Evolutionary conservation across 2,888 invertebrate species (phyloP), one percentile per base, ranked within the genome.

Genomic region (Petrolisthes cinctipes): DNA sequence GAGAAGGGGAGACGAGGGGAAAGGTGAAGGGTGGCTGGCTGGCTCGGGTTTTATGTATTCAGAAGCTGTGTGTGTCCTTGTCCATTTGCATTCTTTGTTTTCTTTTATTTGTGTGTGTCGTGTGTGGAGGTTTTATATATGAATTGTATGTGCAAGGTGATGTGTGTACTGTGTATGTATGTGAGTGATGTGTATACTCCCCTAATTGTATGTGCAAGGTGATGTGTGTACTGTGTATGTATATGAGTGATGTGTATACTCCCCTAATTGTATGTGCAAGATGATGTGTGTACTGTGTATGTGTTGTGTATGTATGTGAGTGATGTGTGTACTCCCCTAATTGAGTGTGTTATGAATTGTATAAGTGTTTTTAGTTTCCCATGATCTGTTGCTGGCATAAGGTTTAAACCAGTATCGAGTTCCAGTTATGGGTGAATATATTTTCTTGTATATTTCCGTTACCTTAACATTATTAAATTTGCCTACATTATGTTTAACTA

Each of bases 111-210:
- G 14, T 66, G 14, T 66, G 14, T 3, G 14, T 66, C 66, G 11
- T 17, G 66, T 14, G 76, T 5, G 0, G 0, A 17, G 51, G 37
- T 17, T 51, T 37, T 51, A 51, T 76, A 20, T 6, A 3, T 6
- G 6, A 51, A 37, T 20, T 76, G 37, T 76, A 51, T 76, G 76
- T 76, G 76, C 23, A 51, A 37, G 76, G 20, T 20, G 20, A 14
- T 51, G 76, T 51, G 76, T 76, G 20, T 20, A 37, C 23, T 76
- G 76, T 76, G 76, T 76, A 51, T 76, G 76, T 20, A 23, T 76
- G 37, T 76, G 11, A 20, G n/a, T 23, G 14, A 23, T 76, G 37
- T 76, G 37, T 5, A 76, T 23, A 37, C 23, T 14, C 14, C 14
- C 14, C n/a, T 20, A 37, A 23, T 14, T 76, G 14, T 76, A 23